Conservation (phyloP, 2,797 vertebrate genomes). For the Enteromius treurensis region DNA sequence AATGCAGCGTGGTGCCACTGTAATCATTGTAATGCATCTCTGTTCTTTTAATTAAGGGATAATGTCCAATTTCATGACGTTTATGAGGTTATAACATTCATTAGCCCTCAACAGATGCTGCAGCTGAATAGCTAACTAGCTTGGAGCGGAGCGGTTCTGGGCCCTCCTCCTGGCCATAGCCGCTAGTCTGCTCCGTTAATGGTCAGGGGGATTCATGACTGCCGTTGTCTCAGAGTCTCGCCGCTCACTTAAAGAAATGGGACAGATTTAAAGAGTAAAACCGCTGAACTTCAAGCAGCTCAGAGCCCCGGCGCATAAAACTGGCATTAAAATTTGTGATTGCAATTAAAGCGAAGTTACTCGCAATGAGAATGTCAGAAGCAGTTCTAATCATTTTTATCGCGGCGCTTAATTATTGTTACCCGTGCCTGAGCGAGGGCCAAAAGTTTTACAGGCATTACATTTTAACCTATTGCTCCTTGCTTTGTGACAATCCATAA, state of each 20-base stretch:
- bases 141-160: conserved; percentile 70
- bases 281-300: conserved; percentile 86
- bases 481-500: conserved; percentile 48
- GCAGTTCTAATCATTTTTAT: conserved; percentile 87
- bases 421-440: conserved; percentile 63
- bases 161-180: conserved; percentile 72
- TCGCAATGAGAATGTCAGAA: conserved; percentile 84
- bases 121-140: conserved; percentile 80
- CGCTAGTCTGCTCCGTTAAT: conserved; percentile 67
- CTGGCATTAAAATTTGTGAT: conserved; percentile 87
- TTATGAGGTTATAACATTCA: conserved; percentile 88
- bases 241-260: conserved; percentile 74
- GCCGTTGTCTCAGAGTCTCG: conserved; percentile 40
- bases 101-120: conserved; percentile 86
- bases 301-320: conserved; percentile 84
- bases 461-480: conserved; percentile 77
- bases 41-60: conserved; percentile 88
- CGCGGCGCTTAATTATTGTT: conserved; percentile 82
- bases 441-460: conserved; percentile 79
- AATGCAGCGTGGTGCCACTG: conserved; percentile 71
- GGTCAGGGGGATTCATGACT: conserved; percentile 60
- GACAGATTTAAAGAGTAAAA: conserved; percentile 83
- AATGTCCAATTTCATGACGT: conserved; percentile 86
- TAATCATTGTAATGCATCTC: conserved; percentile 85
- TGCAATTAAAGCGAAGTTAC: conserved; percentile 84